Evolutionary conservation across 2,797 vertebrate genomes (phyloP).

Genomic region (Mormyrops boulengeri): DNA sequence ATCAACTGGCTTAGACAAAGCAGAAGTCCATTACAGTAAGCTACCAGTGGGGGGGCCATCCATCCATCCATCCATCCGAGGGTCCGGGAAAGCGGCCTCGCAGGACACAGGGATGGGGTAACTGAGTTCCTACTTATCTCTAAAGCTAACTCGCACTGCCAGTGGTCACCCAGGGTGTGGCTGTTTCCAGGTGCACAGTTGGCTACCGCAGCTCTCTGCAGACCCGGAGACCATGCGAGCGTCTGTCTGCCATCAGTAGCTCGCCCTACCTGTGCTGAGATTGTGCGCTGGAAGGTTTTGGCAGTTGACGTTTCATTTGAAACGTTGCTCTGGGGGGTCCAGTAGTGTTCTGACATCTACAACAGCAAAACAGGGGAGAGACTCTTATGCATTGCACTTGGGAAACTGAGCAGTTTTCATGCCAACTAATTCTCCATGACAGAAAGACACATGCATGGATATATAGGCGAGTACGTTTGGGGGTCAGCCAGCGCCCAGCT

Average conservation of each 20-base stretch:
- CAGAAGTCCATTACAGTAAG: neutral
- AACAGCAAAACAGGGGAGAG: neutral
- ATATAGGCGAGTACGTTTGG: neutral
- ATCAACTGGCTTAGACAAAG: neutral
- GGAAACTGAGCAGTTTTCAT: neutral
- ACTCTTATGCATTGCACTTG: neutral
- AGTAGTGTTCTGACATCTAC: conserved; percentile 99
- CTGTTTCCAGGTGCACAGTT: neutral
- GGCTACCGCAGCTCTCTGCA: neutral
- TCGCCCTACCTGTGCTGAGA: conserved; percentile 85
- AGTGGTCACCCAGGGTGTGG: neutral
- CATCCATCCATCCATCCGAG: neutral
- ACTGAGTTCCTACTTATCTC: neutral
- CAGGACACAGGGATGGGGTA: neutral
- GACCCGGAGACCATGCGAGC: neutral
- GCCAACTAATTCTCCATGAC: neutral
- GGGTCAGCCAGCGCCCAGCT: neutral
- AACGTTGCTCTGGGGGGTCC: conserved; percentile 95
- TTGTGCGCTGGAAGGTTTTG: conserved; percentile 98
- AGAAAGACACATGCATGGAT: neutral
- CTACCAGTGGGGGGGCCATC: neutral
- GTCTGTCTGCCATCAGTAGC: neutral
- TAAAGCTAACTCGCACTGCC: neutral
- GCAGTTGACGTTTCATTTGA: conserved; percentile 98
- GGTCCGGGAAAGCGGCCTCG: neutral